Evolutionary conservation across 2,888 invertebrate genomes (phyloP).

Genomic region (Cheilosia grossa): DNA sequence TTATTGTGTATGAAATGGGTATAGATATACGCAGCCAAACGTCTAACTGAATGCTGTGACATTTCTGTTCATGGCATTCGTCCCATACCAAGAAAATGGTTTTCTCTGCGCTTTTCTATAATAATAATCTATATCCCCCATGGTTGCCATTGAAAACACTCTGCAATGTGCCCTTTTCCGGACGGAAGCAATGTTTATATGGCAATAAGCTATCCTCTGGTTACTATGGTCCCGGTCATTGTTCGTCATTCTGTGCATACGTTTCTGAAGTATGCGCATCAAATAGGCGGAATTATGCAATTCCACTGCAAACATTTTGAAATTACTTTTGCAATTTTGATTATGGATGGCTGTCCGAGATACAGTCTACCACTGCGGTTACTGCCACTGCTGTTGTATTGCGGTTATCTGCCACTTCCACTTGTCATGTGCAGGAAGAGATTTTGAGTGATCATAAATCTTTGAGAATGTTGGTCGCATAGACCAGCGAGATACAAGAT

Average conservation of each 20-base stretch:
- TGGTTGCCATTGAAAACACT: constrained; percentile 16
- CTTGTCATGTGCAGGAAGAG: not conserved
- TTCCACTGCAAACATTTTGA: constrained; percentile 43
- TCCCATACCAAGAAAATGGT: constrained; percentile 40
- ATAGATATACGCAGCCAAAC: not conserved
- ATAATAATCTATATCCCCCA: constrained; percentile 39
- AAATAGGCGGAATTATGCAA: constrained; percentile 35
- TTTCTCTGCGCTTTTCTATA: constrained; percentile 13
- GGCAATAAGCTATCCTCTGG: constrained; percentile 30
- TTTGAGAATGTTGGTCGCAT: not conserved
- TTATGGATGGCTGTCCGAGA: constrained; percentile 3
- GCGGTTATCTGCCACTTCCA: not conserved
- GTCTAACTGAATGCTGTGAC: constrained; percentile 48
- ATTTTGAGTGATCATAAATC: not conserved
- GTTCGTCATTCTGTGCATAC: constrained; percentile 1
- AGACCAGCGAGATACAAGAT: too few relatives aligned
- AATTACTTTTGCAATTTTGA: constrained; percentile 54
- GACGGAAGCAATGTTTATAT: constrained; percentile 41
- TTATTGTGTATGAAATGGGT: not conserved
- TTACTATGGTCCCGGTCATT: constrained; percentile 23
- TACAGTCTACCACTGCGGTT: not conserved
- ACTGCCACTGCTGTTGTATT: constrained; percentile 3
- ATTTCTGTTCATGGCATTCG: constrained; percentile 35
- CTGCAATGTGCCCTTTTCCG: constrained; percentile 18
- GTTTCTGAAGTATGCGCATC: constrained; percentile 13